These are phyloP conservation scores for Indicator indicator DNA, from an alignment of 2,113 vertebrate genomes.

Conservation along the genomic window DNA sequence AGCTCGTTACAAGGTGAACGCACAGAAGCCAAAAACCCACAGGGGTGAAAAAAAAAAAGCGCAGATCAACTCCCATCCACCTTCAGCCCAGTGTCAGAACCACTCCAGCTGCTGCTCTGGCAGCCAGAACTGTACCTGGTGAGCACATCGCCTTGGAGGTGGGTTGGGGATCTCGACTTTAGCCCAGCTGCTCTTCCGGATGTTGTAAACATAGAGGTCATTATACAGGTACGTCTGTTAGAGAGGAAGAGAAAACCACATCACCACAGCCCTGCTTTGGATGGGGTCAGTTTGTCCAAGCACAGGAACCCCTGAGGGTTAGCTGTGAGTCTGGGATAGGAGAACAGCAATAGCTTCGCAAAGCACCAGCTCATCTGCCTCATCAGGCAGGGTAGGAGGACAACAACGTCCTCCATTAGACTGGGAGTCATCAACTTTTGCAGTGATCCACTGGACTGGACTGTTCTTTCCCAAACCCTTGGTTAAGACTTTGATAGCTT, in stretches of 20 bases:
- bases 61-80: not conserved
- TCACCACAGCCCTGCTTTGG: not conserved
- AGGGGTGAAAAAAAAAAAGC: not conserved
- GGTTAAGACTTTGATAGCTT: not conserved
- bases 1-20: fast-evolving
- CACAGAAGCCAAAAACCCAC: not conserved
- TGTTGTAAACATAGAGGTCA: constrained; percentile 90
- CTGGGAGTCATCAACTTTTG: not conserved
- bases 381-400: not conserved
- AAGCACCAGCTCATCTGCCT: not conserved
- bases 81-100: fast-evolving
- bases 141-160: constrained; percentile 90
- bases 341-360: not conserved
- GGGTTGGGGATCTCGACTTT: constrained; percentile 89
- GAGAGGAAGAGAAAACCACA: not conserved
- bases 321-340: not conserved
- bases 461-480: not conserved
- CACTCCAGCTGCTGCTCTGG: not conserved
- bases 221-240: constrained; percentile 91
- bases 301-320: not conserved
- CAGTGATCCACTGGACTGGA: not conserved
- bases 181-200: constrained; percentile 90
- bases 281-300: not conserved
- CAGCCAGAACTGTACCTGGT: constrained; percentile 83
- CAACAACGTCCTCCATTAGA: not conserved